phyloP scores from a whole-genome alignment of 2,113 vertebrate genomes.

The Saccopteryx bilineata region DNA sequence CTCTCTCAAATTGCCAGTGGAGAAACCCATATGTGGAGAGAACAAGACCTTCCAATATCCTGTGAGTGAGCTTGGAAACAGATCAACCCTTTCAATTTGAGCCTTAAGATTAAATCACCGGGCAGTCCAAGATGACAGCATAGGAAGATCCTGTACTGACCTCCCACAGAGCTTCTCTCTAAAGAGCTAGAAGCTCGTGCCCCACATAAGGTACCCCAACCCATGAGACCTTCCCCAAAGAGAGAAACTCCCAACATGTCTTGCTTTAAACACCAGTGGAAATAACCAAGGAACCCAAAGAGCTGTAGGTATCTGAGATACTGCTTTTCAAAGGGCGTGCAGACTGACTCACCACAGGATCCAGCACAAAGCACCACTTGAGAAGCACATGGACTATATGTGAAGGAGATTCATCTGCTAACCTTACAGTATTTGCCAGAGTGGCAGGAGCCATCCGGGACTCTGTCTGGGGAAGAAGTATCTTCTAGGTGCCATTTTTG shows the following conservation, averaged over 20 bases:
- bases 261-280: neutral
- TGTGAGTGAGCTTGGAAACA: neutral
- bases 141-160: too few relatives aligned
- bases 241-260: too few relatives aligned
- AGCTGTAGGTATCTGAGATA: neutral
- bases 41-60: neutral
- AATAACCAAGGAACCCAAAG: neutral
- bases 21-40: neutral
- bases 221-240: too few relatives aligned
- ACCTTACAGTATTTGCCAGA: neutral
- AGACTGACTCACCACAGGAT: neutral
- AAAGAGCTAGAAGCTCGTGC: too few relatives aligned
- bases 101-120: neutral
- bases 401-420: neutral
- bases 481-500: neutral
- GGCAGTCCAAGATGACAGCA: too few relatives aligned
- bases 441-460: neutral
- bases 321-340: neutral
- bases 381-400: neutral
- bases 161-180: too few relatives aligned
- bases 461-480: neutral
- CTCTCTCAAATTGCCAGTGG: too few relatives aligned
- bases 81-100: neutral
- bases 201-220: too few relatives aligned
- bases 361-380: neutral